Base-by-base conservation (phyloP, 2,888 invertebrate species). In the Tipula unca region DNA sequence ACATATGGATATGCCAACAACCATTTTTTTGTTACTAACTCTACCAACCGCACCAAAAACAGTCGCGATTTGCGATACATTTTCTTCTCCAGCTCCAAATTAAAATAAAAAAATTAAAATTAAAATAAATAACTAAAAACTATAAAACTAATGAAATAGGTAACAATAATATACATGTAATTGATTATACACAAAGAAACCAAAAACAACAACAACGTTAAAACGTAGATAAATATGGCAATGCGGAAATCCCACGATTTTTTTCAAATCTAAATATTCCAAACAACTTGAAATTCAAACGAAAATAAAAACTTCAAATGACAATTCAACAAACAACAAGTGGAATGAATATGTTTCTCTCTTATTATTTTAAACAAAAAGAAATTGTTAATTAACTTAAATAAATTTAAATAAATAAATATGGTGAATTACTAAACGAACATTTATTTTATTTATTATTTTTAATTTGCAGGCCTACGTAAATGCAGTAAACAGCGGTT, bases 391-490 rank as follows among this genome's bases (percentile, higher is more conserved):
- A 69, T 69, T 69, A 69, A 69, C 20, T 69, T 54, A 54, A 54
- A 69, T 69, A 25, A 69, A 69, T 69, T 69, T 69, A 25, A 69
- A 69, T 69, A 69, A 69, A 69, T 69, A 69, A 25, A 17, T 54
- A 69, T n/a, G n/a, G n/a, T n/a, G n/a, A n/a, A n/a, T n/a, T n/a
- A n/a, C n/a, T n/a, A n/a, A n/a, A n/a, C n/a, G n/a, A n/a, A n/a
- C n/a, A n/a, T n/a, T n/a, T n/a, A n/a, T n/a, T n/a, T n/a, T n/a
- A n/a, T n/a, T 32, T 32, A 32, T 32, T 32, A 6, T 32, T 1
- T 32, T 2, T n/a, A n/a, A 84, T 39, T 93, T 92, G 0, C 92
- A 96, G 96, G 95, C 95, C 86, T 94, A 95, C 88, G 93, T 96
- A 88, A 92, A 94, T 86, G 96, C 96, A 48, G 94, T 96, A 85